Evolutionary conservation across 2,113 vertebrate genomes (phyloP).

Genomic region (Geococcyx californianus): DNA sequence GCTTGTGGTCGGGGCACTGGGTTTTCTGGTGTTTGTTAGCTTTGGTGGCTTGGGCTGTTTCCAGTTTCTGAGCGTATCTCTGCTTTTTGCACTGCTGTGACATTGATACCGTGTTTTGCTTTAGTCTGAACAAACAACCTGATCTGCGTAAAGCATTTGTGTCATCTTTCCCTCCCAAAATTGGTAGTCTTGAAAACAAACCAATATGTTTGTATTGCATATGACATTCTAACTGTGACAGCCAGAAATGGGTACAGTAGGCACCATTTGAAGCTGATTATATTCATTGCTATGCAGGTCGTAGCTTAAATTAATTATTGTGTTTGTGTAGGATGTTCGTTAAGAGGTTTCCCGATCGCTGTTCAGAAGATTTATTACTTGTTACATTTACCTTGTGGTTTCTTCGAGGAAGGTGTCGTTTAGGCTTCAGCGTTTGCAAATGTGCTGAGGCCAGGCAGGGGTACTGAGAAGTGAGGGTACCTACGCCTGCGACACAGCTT

Average conservation of each 20-base stretch:
- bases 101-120: conserved; percentile 51
- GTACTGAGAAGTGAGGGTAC: neutral
- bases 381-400: conserved; percentile 73
- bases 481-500: too few relatives aligned
- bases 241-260: conserved; percentile 45
- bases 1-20: neutral
- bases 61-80: neutral
- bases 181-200: conserved; percentile 62
- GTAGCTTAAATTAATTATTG: conserved; percentile 77
- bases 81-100: conserved; percentile 56
- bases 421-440: conserved; percentile 62
- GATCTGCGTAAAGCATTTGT: conserved; percentile 20
- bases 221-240: conserved; percentile 40
- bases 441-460: conserved; percentile 22
- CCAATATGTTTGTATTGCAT: conserved; percentile 30
- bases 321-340: conserved; percentile 71
- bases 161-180: conserved; percentile 52
- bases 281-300: conserved; percentile 75
- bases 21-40: neutral
- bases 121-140: conserved; percentile 22
- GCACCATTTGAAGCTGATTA: conserved; percentile 48
- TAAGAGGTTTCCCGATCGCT: conserved; percentile 76
- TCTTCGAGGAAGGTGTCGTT: conserved; percentile 70
- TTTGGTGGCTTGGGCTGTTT: neutral
- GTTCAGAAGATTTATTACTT: conserved; percentile 73